Evolutionary conservation across 1,140 invertebrate genomes (phyloP).

Genomic region (Bombus pyrosoma): DNA sequence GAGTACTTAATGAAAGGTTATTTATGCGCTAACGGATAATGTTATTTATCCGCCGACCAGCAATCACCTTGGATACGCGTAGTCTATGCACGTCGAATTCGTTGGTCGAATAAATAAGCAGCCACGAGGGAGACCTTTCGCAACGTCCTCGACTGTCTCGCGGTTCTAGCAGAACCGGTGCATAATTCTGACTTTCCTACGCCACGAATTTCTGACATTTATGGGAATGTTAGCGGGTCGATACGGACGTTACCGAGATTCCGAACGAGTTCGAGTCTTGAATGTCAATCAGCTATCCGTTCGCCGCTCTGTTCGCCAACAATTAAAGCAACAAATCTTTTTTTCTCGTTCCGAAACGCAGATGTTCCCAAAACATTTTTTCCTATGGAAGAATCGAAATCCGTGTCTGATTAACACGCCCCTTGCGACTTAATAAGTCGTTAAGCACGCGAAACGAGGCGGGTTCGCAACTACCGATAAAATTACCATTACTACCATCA

Average conservation of each 20-base stretch:
- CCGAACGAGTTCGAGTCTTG: background rate
- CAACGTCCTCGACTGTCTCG: background rate
- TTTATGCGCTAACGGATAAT: slow-evolving; percentile 22
- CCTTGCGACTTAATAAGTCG: slow-evolving; percentile 30
- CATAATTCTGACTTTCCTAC: slow-evolving; percentile 12
- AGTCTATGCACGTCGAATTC: slow-evolving; percentile 2
- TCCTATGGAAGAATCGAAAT: background rate
- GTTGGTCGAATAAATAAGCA: slow-evolving; percentile 15
- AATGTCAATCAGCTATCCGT: too few relatives aligned
- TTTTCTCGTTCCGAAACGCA: background rate
- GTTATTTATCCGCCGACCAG: background rate
- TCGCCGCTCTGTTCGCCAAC: too few relatives aligned
- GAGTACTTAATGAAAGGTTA: slow-evolving; percentile 34
- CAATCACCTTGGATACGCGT: slow-evolving; percentile 12
- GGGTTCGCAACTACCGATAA: slow-evolving; percentile 20
- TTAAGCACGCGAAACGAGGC: slow-evolving; percentile 32
- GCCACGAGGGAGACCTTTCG: background rate
- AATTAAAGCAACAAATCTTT: too few relatives aligned
- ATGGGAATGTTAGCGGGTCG: slow-evolving; percentile 52
- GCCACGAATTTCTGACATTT: slow-evolving; percentile 58
- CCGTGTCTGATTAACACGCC: slow-evolving; percentile 7
- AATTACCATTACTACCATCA: slow-evolving; percentile 25
- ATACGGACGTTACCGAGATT: background rate
- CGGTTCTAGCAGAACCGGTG: background rate
- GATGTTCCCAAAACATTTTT: background rate